phyloP scores from a whole-genome alignment of 37 sponge, comb jelly and placozoan species.

The Halichondria panicea region DNA sequence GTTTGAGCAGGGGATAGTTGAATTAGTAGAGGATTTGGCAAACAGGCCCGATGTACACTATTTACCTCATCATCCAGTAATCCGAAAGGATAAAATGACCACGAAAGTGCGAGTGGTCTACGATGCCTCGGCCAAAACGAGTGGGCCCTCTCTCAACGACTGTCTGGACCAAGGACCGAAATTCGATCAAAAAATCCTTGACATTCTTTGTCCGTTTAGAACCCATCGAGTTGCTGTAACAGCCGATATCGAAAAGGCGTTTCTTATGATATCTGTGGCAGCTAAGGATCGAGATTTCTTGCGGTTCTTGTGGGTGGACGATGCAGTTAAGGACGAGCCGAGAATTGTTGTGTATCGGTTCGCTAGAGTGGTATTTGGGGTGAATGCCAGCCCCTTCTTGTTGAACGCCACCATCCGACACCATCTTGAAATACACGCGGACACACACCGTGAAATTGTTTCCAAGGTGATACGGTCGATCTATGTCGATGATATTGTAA shows the following conservation, averaged over 20 bases:
- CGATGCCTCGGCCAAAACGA: conserved; percentile 4
- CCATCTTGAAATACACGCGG: conserved; percentile 6
- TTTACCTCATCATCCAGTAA: conserved; percentile 23
- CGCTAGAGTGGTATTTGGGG: conserved; percentile 29
- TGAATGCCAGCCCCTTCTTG: conserved; percentile 18
- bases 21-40: neutral
- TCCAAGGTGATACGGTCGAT: conserved; percentile 14
- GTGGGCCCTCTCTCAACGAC: conserved; percentile 8
- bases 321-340: conserved; percentile 3
- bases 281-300: conserved; percentile 27
- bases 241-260: conserved; percentile 43
- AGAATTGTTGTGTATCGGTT: neutral
- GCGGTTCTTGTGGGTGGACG: conserved; percentile 39
- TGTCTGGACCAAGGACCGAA: conserved; percentile 19
- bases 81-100: conserved; percentile 28
- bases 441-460: conserved; percentile 6
- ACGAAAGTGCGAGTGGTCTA: conserved; percentile 32
- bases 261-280: conserved; percentile 14
- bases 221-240: conserved; percentile 13
- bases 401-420: conserved; percentile 30
- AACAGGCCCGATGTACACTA: conserved; percentile 14
- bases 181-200: conserved; percentile 35
- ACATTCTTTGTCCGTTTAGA: conserved; percentile 21
- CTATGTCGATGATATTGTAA: conserved; percentile 34
- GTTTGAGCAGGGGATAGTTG: conserved; percentile 16